Evolutionary conservation across 2,797 vertebrate species (phyloP).

Genomic region (Mus caroli): DNA sequence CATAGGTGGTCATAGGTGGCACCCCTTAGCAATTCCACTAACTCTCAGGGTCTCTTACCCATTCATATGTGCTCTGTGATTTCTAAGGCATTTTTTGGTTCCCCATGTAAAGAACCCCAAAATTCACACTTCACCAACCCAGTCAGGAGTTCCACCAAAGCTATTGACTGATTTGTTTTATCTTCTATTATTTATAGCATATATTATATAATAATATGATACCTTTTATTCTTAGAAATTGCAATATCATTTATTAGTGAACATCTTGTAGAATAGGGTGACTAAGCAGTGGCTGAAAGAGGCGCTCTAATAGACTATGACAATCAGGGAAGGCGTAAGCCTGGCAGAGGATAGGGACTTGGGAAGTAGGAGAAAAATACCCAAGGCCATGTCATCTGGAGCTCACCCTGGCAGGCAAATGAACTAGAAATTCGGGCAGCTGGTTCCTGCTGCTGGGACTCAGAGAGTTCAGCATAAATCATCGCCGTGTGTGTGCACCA

Average conservation of each 20-base stretch:
- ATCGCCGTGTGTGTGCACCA: background rate
- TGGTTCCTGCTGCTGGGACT: constrained; percentile 31
- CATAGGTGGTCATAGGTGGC: background rate
- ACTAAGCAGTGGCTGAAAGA: background rate
- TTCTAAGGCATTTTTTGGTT: background rate
- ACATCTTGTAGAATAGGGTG: background rate
- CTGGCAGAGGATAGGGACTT: background rate
- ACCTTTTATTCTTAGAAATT: background rate
- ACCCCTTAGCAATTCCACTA: background rate
- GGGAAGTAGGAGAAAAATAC: background rate
- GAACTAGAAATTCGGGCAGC: background rate
- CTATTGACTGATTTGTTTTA: constrained; percentile 17
- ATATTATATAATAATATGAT: background rate
- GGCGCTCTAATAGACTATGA: background rate
- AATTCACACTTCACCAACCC: background rate
- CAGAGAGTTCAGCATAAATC: constrained; percentile 20
- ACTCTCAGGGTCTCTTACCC: background rate
- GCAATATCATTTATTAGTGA: constrained; percentile 37
- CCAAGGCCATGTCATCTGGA: background rate
- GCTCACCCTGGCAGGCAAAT: background rate
- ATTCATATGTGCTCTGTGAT: background rate
- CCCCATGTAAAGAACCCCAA: background rate
- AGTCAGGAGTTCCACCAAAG: background rate
- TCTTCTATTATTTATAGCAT: background rate
- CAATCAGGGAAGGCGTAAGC: background rate